These are phyloP conservation scores for Phylloscopus collybita DNA, from an alignment of 2,797 vertebrate genomes.

Conservation along the genomic window DNA sequence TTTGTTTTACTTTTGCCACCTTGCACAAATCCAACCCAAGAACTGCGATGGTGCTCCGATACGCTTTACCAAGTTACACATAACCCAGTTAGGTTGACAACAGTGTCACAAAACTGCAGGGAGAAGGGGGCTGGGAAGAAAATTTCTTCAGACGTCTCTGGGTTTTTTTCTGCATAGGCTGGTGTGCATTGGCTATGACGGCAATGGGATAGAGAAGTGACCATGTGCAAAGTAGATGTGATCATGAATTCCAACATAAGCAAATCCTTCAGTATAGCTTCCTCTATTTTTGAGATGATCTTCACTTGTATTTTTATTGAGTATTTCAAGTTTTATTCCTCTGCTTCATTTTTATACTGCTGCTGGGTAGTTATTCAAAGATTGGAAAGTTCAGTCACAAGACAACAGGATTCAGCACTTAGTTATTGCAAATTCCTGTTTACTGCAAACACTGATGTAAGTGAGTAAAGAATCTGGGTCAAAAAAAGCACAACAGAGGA, in stretches of 20 bases:
- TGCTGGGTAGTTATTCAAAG: neutral
- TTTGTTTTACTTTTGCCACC: neutral
- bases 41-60: fast-evolving
- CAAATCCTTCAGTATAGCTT: neutral
- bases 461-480: constrained; percentile 29
- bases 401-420: neutral
- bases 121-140: neutral
- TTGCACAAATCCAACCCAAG: neutral
- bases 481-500: constrained; percentile 25
- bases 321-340: neutral
- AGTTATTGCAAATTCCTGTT: constrained; percentile 3
- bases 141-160: neutral
- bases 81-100: neutral
- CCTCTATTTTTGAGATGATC: neutral
- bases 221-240: neutral
- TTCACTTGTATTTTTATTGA: neutral
- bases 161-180: neutral
- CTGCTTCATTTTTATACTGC: neutral
- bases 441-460: neutral
- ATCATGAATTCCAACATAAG: neutral
- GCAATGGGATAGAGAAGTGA: neutral
- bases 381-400: constrained; percentile 1
- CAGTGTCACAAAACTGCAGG: neutral
- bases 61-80: neutral
- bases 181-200: neutral